Conservation (phyloP, 2,888 invertebrate species). For the Tanytarsus gracilentus region DNA sequence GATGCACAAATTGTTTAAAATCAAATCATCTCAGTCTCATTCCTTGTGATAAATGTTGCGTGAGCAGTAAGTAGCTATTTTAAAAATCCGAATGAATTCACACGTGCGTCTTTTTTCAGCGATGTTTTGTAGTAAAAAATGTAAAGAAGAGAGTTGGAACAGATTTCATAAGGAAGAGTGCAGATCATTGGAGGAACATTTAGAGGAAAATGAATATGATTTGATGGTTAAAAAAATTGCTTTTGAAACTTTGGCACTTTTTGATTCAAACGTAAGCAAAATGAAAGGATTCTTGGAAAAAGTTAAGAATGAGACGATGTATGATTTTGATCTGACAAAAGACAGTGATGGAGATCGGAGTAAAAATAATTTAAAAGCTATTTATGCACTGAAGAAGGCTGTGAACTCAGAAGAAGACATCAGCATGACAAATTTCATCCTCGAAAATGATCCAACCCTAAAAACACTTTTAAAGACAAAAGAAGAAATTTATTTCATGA, state of each 20-base stretch:
- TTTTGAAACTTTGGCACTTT: background rate
- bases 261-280: background rate
- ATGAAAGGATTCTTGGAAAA: background rate
- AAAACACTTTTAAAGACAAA: background rate
- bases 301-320: background rate
- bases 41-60: background rate
- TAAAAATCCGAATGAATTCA: no score
- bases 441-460: background rate
- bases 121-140: slow-evolving; percentile 1
- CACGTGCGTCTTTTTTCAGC: background rate
- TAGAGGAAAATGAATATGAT: background rate
- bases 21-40: background rate
- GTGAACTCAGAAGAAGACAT: background rate
- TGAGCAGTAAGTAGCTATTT: slow-evolving; percentile 1
- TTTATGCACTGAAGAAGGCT: background rate
- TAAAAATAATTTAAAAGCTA: background rate
- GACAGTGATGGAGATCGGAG: background rate
- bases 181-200: background rate
- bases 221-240: slow-evolving; percentile 15
- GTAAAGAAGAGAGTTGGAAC: background rate
- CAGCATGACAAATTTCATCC: background rate
- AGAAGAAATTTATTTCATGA: background rate
- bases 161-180: slow-evolving; percentile 14
- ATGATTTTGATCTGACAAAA: background rate
- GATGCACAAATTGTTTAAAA: slow-evolving; percentile 17